Percentiles rank a stretch among this genome's conserved stretches.
Evolutionary conservation across 1,140 invertebrate species (phyloP).

Genomic region (Asobara japonica): DNA sequence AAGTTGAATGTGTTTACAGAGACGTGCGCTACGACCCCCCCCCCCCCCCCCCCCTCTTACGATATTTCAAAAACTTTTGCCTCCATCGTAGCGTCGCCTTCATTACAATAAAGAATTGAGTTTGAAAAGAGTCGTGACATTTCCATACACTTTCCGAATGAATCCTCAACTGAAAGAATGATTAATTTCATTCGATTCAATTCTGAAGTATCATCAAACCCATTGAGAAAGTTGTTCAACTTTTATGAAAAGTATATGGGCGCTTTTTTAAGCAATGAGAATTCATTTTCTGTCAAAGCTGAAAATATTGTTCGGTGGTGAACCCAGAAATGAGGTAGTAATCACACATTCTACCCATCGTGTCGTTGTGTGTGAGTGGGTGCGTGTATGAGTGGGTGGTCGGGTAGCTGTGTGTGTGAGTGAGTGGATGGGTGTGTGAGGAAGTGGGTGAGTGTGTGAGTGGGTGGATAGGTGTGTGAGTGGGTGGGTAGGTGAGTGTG

Average conservation of each 20-base stretch:
- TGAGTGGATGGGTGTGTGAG: no score
- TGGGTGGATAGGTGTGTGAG: no score
- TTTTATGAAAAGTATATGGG: no score
- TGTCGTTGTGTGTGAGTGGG: no score
- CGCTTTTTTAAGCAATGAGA: neutral
- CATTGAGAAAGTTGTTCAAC: no score
- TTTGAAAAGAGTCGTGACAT: neutral
- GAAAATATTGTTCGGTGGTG: neutral
- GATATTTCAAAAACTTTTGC: neutral
- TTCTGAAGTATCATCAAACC: neutral
- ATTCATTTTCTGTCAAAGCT: neutral
- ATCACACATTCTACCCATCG: no score
- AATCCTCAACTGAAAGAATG: neutral
- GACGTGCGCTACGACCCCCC: neutral
- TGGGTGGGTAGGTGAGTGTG: no score
- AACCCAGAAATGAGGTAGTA: no score
- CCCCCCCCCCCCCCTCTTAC: no score
- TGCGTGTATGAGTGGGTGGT: no score
- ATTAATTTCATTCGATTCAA: neutral
- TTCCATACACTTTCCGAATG: neutral
- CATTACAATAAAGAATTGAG: slow-evolving; percentile 2
- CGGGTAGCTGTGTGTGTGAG: no score
- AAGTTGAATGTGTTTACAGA: neutral
- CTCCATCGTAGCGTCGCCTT: neutral
- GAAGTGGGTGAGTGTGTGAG: no score